Evolutionary conservation across 1,140 invertebrate species (phyloP).

Genomic region (Ditylenchus dipsaci): DNA sequence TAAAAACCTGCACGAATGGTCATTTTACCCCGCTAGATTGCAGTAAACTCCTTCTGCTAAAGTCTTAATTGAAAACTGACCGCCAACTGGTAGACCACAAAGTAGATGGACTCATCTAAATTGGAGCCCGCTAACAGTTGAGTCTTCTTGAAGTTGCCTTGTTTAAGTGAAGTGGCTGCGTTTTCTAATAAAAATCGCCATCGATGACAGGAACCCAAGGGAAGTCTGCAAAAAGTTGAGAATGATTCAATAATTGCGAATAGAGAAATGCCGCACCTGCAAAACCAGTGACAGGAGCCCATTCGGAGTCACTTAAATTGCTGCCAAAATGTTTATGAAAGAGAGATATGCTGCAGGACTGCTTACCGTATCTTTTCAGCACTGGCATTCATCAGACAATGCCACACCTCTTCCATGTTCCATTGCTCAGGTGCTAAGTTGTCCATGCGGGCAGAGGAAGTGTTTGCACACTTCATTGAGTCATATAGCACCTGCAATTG

Average conservation of each 20-base stretch:
- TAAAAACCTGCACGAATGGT: too few relatives aligned
- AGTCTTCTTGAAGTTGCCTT: slow-evolving; percentile 83
- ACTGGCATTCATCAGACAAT: slow-evolving; percentile 73
- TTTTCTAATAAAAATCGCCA: slow-evolving; percentile 83
- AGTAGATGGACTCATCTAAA: slow-evolving; percentile 56
- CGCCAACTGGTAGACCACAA: slow-evolving; percentile 56
- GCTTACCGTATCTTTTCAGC: slow-evolving; percentile 76
- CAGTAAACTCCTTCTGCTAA: background rate
- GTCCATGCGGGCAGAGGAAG: background rate
- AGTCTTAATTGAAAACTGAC: slow-evolving; percentile 27
- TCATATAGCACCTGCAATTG: slow-evolving; percentile 73
- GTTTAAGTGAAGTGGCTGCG: slow-evolving; percentile 72
- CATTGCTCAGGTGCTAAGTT: slow-evolving; percentile 62
- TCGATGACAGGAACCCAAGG: slow-evolving; percentile 88
- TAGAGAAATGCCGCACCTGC: slow-evolving; percentile 11
- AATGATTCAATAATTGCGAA: background rate
- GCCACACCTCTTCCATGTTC: slow-evolving; percentile 70
- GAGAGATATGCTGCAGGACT: slow-evolving; percentile 61
- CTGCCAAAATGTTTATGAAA: slow-evolving; percentile 14
- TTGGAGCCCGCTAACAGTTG: slow-evolving; percentile 55
- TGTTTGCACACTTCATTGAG: slow-evolving; percentile 74
- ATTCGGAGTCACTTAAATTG: slow-evolving; percentile 54
- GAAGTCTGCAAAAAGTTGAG: slow-evolving; percentile 63
- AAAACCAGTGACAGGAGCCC: slow-evolving; percentile 57
- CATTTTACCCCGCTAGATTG: too few relatives aligned